Evolutionary conservation across 2,888 invertebrate genomes (phyloP).

Genomic region (Tachina fera): DNA sequence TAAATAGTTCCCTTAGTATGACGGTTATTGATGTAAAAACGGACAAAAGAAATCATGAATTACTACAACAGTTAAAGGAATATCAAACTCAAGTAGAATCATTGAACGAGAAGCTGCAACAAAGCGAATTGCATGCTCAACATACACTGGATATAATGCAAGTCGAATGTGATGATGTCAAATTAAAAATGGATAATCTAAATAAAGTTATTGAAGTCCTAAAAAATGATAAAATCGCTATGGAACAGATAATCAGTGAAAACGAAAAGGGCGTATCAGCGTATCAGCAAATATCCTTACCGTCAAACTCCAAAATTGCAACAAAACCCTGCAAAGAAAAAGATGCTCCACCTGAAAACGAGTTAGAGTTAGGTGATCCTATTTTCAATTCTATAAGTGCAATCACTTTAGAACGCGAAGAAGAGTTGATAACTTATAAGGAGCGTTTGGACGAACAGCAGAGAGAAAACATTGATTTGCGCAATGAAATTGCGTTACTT

Average conservation of each 20-base stretch:
- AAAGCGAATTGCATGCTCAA: conserved; percentile 72
- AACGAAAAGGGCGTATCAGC: conserved; percentile 25
- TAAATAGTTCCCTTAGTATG: conserved; percentile 35
- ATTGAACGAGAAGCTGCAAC: conserved; percentile 69
- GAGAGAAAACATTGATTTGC: conserved; percentile 79
- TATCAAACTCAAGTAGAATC: conserved; percentile 70
- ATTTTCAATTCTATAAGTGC: conserved; percentile 76
- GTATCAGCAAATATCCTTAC: not conserved
- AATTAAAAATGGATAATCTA: conserved; percentile 74
- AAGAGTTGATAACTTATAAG: conserved; percentile 82
- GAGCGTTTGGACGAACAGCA: conserved; percentile 80
- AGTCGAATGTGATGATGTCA: conserved; percentile 77
- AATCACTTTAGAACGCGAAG: conserved; percentile 79
- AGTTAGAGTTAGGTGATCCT: conserved; percentile 51
- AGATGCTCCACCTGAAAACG: conserved; percentile 22
- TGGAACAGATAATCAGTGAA: conserved; percentile 72
- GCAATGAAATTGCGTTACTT: conserved; percentile 78
- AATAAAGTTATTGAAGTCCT: conserved; percentile 73
- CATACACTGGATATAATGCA: conserved; percentile 78
- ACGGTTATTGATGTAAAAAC: conserved; percentile 34
- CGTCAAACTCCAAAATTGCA: not conserved
- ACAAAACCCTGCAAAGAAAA: not conserved
- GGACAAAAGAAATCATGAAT: not conserved
- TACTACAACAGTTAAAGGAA: conserved; percentile 50
- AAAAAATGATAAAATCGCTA: conserved; percentile 74